Evolutionary conservation across 2,888 invertebrate genomes (phyloP).

Genomic region (Coremacera marginata): DNA sequence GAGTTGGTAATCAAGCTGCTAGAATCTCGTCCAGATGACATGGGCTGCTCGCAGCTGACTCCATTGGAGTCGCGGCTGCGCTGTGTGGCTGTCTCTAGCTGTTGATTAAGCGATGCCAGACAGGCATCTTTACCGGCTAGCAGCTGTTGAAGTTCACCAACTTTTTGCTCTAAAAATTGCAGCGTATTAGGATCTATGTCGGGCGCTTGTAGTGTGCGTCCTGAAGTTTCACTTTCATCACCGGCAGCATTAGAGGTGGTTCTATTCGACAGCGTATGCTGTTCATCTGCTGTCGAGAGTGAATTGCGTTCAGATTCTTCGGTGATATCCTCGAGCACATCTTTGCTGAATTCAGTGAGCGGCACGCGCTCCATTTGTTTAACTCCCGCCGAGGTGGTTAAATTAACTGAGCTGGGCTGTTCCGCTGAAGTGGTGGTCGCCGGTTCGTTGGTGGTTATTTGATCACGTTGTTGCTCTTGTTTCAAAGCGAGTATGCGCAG

Average conservation of each 20-base stretch:
- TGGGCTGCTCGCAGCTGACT: conserved; percentile 53
- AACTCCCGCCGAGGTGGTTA: conserved; percentile 35
- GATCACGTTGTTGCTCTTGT: conserved; percentile 48
- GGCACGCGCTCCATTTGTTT: conserved; percentile 68
- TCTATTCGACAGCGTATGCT: conserved; percentile 56
- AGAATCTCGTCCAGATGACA: conserved; percentile 65
- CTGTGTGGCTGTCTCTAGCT: conserved; percentile 56
- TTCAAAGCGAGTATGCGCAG: conserved; percentile 64
- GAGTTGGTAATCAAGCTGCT: conserved; percentile 69
- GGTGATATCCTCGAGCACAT: conserved; percentile 68
- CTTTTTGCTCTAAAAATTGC: conserved; percentile 63
- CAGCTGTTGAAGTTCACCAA: conserved; percentile 62
- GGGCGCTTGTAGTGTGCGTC: neutral
- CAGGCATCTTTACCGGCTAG: conserved; percentile 65
- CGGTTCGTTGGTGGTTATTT: conserved; percentile 23
- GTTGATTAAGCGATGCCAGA: conserved; percentile 62
- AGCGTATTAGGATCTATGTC: conserved; percentile 60
- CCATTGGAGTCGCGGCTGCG: conserved; percentile 54
- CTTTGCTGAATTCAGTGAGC: conserved; percentile 63
- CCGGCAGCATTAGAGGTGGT: conserved; percentile 23
- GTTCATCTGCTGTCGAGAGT: conserved; percentile 60
- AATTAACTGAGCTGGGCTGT: conserved; percentile 47
- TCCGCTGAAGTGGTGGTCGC: conserved; percentile 34
- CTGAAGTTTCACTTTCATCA: conserved; percentile 36
- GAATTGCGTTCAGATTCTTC: conserved; percentile 67